phyloP scores from a whole-genome alignment of 2,888 invertebrate species.

The Cancer borealis region DNA sequence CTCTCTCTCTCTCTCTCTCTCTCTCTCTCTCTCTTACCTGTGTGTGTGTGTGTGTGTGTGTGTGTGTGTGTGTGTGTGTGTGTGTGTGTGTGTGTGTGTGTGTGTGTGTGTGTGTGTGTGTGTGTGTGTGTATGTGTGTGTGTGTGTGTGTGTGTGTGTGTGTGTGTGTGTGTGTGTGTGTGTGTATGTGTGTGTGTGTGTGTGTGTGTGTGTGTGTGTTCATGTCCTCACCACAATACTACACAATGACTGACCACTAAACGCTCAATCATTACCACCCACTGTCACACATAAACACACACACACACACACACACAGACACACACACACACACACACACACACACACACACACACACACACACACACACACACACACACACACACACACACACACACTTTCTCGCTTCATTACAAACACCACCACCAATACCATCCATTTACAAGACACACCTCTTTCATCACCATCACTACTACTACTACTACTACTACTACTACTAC shows the following conservation, averaged over 20 bases:
- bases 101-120: no score
- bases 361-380: background rate
- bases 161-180: background rate
- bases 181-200: no score
- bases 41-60: background rate
- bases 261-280: background rate
- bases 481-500: background rate
- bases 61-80: background rate
- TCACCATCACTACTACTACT: background rate
- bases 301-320: background rate
- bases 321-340: background rate
- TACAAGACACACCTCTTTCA: background rate
- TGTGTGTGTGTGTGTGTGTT: background rate
- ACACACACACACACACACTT: background rate
- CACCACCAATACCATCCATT: background rate
- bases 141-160: background rate
- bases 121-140: background rate
- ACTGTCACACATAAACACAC: background rate
- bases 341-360: background rate
- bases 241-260: conserved; percentile 24
- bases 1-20: background rate
- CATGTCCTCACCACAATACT: background rate
- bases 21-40: background rate
- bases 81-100: no score
- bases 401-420: background rate